phyloP scores from a whole-genome alignment of 1,140 invertebrate species.

The Aphaenogaster floridana region DNA sequence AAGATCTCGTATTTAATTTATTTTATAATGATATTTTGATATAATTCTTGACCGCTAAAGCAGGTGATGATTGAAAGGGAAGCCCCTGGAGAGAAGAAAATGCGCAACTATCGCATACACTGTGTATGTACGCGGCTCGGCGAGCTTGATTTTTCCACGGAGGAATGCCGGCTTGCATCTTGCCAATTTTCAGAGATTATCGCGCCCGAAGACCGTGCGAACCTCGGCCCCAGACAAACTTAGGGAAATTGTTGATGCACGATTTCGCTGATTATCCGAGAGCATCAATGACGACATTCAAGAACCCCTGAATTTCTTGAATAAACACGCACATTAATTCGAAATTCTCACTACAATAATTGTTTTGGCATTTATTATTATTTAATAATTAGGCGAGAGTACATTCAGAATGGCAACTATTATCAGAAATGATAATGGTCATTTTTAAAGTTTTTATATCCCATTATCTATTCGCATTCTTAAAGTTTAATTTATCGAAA shows the following conservation, averaged over 20 bases:
- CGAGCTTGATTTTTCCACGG: constrained; percentile 63
- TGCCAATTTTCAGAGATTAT: constrained; percentile 85
- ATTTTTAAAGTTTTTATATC: background rate
- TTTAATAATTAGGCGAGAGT: background rate
- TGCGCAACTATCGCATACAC: constrained; percentile 1
- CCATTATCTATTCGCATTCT: background rate
- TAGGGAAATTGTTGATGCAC: constrained; percentile 56
- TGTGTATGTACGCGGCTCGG: constrained; percentile 60
- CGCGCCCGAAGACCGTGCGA: constrained; percentile 78
- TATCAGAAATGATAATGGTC: background rate
- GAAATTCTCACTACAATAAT: background rate
- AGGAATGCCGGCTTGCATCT: constrained; percentile 75
- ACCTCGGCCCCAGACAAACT: constrained; percentile 50
- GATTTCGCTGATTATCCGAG: constrained; percentile 31
- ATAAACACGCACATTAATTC: background rate
- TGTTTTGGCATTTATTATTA: background rate
- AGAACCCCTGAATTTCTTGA: background rate
- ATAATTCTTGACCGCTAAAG: background rate
- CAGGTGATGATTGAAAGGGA: background rate
- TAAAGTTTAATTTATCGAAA: background rate
- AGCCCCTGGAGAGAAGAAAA: background rate
- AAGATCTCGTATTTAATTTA: background rate
- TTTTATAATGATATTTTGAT: background rate
- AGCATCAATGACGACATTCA: constrained; percentile 28
- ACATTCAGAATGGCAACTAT: background rate